Conservation (phyloP, 2,113 vertebrate species). For the Sporophila hypoxantha region DNA sequence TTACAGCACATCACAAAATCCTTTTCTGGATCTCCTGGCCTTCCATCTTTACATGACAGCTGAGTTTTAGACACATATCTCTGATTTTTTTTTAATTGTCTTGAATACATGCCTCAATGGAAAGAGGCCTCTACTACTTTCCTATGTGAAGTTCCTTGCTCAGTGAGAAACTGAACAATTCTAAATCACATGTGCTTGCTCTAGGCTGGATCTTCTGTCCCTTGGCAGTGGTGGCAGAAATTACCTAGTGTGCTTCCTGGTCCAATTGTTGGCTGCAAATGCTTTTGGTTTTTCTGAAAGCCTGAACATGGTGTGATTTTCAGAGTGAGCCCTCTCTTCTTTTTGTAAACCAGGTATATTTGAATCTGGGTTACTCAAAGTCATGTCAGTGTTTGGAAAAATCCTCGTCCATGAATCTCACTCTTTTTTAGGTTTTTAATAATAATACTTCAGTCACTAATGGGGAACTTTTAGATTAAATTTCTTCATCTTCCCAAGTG, state of each 20-base stretch:
- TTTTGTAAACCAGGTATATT: not conserved
- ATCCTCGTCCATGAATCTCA: not conserved
- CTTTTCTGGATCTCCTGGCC: not conserved
- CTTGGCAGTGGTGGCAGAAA: not conserved
- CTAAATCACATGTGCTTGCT: not conserved
- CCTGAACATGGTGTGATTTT: rapidly evolving
- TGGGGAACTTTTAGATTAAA: not conserved
- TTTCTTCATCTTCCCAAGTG: not conserved
- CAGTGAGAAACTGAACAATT: not conserved
- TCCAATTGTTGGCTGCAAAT: not conserved
- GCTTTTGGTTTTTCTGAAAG: not conserved
- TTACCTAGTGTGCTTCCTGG: not conserved
- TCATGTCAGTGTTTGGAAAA: not conserved
- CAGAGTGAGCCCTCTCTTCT: not conserved
- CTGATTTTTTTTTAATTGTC: not conserved
- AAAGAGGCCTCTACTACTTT: not conserved
- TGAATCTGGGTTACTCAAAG: not conserved
- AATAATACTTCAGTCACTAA: not conserved
- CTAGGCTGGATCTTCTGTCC: not conserved
- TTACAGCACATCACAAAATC: not conserved
- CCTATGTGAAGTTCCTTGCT: not conserved
- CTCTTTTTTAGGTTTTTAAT: not conserved
- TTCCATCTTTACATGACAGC: not conserved
- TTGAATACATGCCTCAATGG: not conserved
- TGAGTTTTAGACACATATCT: not conserved